Base-by-base conservation (phyloP, 1,140 invertebrate species). In the Cotesia glomerata region DNA sequence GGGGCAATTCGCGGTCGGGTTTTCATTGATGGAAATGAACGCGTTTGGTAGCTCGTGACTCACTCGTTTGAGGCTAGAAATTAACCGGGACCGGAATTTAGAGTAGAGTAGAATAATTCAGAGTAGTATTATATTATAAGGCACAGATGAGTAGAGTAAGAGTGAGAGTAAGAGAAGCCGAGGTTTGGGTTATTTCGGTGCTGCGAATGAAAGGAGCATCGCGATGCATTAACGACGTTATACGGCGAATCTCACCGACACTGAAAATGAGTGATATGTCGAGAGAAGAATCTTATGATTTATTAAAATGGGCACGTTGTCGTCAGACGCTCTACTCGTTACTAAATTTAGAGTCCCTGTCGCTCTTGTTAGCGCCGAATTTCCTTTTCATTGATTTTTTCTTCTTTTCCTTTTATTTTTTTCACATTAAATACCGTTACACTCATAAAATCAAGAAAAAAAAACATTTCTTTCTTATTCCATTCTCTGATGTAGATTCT, bases 181-280 rank as follows among this genome's bases (percentile, higher is more conserved):
- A 8, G 26, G 34, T 13, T 7, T n/a, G 26, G 70, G 65, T 71
- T 71, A 71, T 71, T 71, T 71, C 51, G 36, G 62, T 62, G 65
- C 45, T n/a, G 56, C 49, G 62, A 35, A 56, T 71, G 70, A 65
- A 65, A 71, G 62, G 52, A 65, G 70, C 61, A 71, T 71, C 70
- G 36, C 70, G 70, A 71, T 71, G 70, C 51, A 63, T 71, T 67
- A 72, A 72, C 64, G 63, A 72, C 58, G 36, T 13, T 45, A 35
- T 67, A 61, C 63, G 56, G 49, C 58, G 59, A 69, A 69, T 54
- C 45, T 39, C 32, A 69, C 18, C 58, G 54, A 71, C 36, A 76
- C 68, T 51, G 69, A 63, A 77, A 78, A 82, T 81, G 80, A 83
- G 84, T 79, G 79, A 85, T 81, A 78, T 71, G 74, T 77, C 77